Percentiles rank a stretch among this genome's conserved stretches.
Evolutionary conservation across 2,888 invertebrate genomes (phyloP).

Genomic region (Lithodes maja): DNA sequence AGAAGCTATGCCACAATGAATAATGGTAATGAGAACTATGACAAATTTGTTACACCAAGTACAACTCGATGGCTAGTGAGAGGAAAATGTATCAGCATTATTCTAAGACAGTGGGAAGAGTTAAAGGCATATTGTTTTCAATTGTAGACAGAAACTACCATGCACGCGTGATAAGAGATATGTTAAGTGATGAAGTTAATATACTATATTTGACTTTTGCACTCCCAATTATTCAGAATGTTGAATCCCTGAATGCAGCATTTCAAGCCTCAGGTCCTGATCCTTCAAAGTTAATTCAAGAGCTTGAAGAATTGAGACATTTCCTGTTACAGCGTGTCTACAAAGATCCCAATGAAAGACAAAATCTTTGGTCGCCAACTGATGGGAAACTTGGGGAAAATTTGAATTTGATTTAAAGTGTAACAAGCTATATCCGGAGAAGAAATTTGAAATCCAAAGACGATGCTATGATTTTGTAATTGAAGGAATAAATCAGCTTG

Average conservation of each 20-base stretch:
- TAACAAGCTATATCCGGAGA: not conserved
- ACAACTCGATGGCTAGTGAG: constrained; percentile 5
- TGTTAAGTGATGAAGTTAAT: not conserved
- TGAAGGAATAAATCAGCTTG: not conserved
- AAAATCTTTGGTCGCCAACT: not conserved
- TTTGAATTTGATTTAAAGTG: not conserved
- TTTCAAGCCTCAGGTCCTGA: constrained; percentile 17
- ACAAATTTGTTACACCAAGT: constrained; percentile 10
- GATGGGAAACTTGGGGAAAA: constrained; percentile 23
- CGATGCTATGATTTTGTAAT: not conserved
- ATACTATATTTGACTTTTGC: not conserved
- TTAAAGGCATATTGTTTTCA: constrained; percentile 9
- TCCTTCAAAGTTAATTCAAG: constrained; percentile 22
- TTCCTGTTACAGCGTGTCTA: constrained; percentile 2
- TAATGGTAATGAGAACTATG: not conserved
- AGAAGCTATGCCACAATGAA: constrained; percentile 10
- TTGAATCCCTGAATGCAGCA: constrained; percentile 20
- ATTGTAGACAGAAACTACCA: not conserved
- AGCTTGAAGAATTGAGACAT: constrained; percentile 16
- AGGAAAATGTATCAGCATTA: not conserved
- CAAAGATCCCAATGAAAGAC: not conserved
- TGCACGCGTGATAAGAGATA: not conserved
- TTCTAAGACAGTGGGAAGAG: constrained; percentile 10
- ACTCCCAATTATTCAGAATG: constrained; percentile 12
- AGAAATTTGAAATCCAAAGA: not conserved